phyloP scores from a whole-genome alignment of 2,888 invertebrate genomes.

The Clanis bilineata region DNA sequence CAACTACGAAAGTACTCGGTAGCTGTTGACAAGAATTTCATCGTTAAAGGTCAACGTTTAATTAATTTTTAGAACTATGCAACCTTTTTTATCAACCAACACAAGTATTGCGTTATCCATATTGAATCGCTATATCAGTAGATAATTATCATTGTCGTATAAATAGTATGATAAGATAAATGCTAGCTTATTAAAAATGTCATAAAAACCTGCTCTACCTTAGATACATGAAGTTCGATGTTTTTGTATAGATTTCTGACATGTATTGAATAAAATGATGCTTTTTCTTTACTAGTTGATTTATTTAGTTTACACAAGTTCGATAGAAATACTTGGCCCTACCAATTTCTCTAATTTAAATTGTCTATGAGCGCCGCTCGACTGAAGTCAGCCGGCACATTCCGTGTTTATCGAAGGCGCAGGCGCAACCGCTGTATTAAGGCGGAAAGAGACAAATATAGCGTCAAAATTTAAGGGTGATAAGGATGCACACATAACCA shows the following conservation, averaged over 20 bases:
- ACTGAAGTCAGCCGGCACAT: conserved; percentile 80
- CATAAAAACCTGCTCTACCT: neutral
- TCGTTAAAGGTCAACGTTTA: conserved; percentile 17
- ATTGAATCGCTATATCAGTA: neutral
- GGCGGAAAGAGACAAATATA: conserved; percentile 52
- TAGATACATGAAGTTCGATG: neutral
- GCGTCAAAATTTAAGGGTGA: conserved; percentile 52
- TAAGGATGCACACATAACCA: conserved; percentile 57
- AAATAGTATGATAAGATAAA: neutral
- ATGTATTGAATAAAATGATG: neutral
- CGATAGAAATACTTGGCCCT: conserved; percentile 57
- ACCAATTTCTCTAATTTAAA: conserved; percentile 80
- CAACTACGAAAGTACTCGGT: conserved; percentile 3
- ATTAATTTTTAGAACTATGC: conserved; percentile 13
- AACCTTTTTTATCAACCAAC: neutral
- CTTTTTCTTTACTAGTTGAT: neutral
- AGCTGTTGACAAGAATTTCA: conserved; percentile 11
- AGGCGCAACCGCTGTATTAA: conserved; percentile 57
- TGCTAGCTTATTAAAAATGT: neutral
- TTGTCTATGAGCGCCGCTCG: conserved; percentile 77
- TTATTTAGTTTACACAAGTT: conserved; percentile 51
- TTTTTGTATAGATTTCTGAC: neutral
- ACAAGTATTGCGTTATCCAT: neutral
- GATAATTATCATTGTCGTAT: neutral
- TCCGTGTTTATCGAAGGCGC: conserved; percentile 75